These are phyloP conservation scores for Azorinus chamasolen DNA, from an alignment of 2,888 invertebrate genomes.

Conservation along the genomic window DNA sequence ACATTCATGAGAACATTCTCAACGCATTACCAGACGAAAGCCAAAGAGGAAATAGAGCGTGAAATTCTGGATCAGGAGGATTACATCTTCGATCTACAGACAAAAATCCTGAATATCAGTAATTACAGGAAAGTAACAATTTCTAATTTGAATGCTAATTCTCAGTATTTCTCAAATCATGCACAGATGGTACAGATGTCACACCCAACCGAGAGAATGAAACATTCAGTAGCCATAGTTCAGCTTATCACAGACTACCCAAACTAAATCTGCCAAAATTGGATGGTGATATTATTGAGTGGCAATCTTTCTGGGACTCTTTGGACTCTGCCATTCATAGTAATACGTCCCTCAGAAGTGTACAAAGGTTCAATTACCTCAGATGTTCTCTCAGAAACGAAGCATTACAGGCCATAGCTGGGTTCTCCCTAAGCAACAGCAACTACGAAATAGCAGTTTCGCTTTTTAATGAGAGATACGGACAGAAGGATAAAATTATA, in stretches of 20 bases:
- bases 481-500: conserved; percentile 22
- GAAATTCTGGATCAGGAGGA: neutral
- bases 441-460: conserved; percentile 8
- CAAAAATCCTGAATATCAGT: neutral
- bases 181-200: neutral
- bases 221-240: neutral
- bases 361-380: conserved; percentile 12
- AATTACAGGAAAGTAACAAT: neutral
- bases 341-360: neutral
- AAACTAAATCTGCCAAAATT: conserved; percentile 8
- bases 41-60: neutral
- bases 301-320: conserved; percentile 18
- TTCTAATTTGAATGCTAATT: conserved; percentile 4
- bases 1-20: neutral
- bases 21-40: neutral
- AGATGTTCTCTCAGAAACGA: neutral
- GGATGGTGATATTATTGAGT: conserved; percentile 10
- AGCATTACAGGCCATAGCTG: conserved; percentile 19
- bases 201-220: neutral
- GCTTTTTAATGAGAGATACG: conserved; percentile 11
- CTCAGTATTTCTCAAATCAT: neutral
- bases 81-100: neutral
- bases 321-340: conserved; percentile 6
- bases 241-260: conserved; percentile 4
- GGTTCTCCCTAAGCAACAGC: conserved; percentile 37